Evolutionary conservation across 2,888 invertebrate genomes (phyloP).

Genomic region (Platerodrilus igneus): DNA sequence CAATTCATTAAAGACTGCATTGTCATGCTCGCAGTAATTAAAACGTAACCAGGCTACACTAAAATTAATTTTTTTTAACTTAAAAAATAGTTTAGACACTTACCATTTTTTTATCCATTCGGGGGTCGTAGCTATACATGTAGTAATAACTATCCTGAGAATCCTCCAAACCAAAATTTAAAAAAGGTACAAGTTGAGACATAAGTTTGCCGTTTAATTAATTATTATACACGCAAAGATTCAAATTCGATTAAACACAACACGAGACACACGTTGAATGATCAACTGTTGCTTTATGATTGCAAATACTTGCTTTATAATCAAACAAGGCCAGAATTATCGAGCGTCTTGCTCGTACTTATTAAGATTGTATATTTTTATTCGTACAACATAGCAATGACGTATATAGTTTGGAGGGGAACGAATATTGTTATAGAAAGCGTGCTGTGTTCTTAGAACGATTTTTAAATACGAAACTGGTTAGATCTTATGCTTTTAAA

Average conservation of each 20-base stretch:
- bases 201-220: slow-evolving; percentile 47
- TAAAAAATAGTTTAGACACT: slow-evolving; percentile 27
- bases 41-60: background rate
- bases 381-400: too few species aligned
- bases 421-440: too few species aligned
- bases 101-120: slow-evolving; percentile 38
- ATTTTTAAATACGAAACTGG: too few species aligned
- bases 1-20: too few species aligned
- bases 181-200: slow-evolving; percentile 61
- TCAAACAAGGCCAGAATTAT: slow-evolving; percentile 30
- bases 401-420: too few species aligned
- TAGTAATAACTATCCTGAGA: slow-evolving; percentile 36
- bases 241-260: slow-evolving; percentile 8
- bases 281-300: slow-evolving; percentile 32
- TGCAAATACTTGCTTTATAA: slow-evolving; percentile 36
- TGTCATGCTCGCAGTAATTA: too few species aligned
- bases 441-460: too few species aligned
- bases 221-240: slow-evolving; percentile 6
- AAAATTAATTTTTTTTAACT: background rate
- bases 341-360: too few species aligned
- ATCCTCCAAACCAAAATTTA: slow-evolving; percentile 43
- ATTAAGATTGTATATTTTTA: too few species aligned
- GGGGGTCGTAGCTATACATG: slow-evolving; percentile 34
- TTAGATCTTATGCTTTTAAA: too few species aligned
- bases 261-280: slow-evolving; percentile 15